A percentile compares a stretch with the other conserved stretches of the same genome.
These are phyloP conservation scores for Chrysocyon brachyurus DNA, from an alignment of 2,797 vertebrate species.

Conservation along the genomic window DNA sequence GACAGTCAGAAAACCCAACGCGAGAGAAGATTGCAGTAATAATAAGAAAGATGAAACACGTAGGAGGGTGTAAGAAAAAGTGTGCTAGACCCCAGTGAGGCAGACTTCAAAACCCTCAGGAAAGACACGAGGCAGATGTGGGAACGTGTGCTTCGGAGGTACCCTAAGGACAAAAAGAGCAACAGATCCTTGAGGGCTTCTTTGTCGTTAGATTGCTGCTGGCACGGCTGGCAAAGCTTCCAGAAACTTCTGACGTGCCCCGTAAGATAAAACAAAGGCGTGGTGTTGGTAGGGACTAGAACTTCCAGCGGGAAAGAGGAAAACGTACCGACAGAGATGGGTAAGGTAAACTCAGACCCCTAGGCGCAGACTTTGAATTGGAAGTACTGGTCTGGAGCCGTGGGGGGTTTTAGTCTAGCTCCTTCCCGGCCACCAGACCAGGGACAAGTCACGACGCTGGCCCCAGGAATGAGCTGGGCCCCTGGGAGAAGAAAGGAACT, in stretches of 20 bases:
- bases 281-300: too few relatives aligned
- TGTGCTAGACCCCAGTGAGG: not conserved
- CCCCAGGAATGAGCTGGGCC: not conserved
- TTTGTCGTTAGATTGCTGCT: accelerated
- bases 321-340: not conserved
- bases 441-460: not conserved
- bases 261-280: not conserved
- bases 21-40: not conserved
- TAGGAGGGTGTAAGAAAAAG: not conserved
- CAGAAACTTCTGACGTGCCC: accelerated
- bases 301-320: not conserved
- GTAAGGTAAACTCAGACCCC: not conserved
- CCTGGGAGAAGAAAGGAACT: not conserved
- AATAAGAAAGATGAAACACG: not conserved
- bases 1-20: not conserved
- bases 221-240: accelerated
- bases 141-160: too few relatives aligned
- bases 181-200: accelerated
- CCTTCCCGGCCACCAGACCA: not conserved
- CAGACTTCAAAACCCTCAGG: not conserved
- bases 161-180: not conserved
- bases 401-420: accelerated
- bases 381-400: accelerated
- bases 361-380: accelerated
- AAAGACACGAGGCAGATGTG: not conserved